Base-by-base conservation (phyloP, 2,113 vertebrate genomes). In the Callipepla squamata region DNA sequence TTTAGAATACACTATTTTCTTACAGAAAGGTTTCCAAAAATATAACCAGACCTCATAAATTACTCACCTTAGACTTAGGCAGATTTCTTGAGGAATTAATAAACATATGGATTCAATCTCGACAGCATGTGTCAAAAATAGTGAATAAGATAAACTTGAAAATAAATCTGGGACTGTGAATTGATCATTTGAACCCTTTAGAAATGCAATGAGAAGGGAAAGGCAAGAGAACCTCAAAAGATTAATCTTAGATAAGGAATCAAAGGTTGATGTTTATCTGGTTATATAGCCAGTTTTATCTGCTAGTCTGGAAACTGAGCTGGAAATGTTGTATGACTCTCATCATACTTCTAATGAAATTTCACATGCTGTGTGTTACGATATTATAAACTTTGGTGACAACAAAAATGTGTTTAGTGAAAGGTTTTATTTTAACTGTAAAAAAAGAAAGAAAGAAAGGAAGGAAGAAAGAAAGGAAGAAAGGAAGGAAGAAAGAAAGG, bases 1-100 rank as follows among this genome's bases (percentile, higher is more conserved):
- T 94, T 80, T 63, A 89, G 58, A 96, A 97, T 93, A 96, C 45
- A 94, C 26, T 87, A 90, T 96, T 97, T 97, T 97, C 93, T 87
- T 94, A 94, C 72, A 94, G 70, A 96, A 96, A 94, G 65, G 28
- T 89, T 97, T 92, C 76, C 50, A 53, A 88, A 53, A 95, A 96
- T 92, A 70, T 79, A 93, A 32, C 42, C 48, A 96, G 87, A 83
- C 42, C 53, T 94, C 95, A 95, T 97, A 95, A 97, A 97, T 96
- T 96, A 95, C 79, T 85, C 48, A 55, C 68, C 81, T 95, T 80
- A 51, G 51, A 89, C 95, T 97, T 86, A 85, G 79, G 55, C 72
- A 93, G n/a, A 85, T 94, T 97, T 96, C 87, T 92, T 70, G 23
- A 67, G 65, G 58, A 95, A 96, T 96, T 96, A 96, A 94, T 95